phyloP scores from a whole-genome alignment of 2,797 vertebrate genomes.

The Gallinago nigripennis region DNA sequence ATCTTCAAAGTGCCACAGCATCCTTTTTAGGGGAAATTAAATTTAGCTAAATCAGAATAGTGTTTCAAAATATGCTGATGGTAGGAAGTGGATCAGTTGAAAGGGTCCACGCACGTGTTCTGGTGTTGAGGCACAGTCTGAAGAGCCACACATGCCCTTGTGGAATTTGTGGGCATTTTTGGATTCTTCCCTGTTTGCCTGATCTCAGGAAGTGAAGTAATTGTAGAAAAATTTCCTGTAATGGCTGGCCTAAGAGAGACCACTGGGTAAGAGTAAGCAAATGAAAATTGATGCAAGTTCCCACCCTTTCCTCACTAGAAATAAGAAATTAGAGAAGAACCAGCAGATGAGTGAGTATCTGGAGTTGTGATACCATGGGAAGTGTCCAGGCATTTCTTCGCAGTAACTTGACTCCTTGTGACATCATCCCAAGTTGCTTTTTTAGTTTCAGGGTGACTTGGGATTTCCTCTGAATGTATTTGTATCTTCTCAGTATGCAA shows the following conservation, averaged over 20 bases:
- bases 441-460: not conserved
- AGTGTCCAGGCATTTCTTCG: not conserved
- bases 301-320: not conserved
- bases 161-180: not conserved
- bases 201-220: not conserved
- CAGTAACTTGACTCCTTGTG: not conserved
- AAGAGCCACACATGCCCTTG: not conserved
- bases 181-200: not conserved
- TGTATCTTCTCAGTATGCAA: not conserved
- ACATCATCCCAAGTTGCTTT: not conserved
- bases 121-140: not conserved
- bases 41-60: not conserved
- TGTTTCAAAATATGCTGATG: not conserved
- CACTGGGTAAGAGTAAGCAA: not conserved
- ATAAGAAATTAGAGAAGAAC: not conserved
- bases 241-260: not conserved
- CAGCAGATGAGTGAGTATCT: not conserved
- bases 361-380: not conserved
- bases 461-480: slow-evolving; percentile 48
- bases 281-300: not conserved
- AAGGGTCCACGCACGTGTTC: not conserved
- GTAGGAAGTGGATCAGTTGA: not conserved
- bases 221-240: not conserved
- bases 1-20: not conserved
- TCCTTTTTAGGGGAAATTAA: not conserved